Conservation (phyloP, 2,797 vertebrate genomes). For the Notamacropus eugenii region DNA sequence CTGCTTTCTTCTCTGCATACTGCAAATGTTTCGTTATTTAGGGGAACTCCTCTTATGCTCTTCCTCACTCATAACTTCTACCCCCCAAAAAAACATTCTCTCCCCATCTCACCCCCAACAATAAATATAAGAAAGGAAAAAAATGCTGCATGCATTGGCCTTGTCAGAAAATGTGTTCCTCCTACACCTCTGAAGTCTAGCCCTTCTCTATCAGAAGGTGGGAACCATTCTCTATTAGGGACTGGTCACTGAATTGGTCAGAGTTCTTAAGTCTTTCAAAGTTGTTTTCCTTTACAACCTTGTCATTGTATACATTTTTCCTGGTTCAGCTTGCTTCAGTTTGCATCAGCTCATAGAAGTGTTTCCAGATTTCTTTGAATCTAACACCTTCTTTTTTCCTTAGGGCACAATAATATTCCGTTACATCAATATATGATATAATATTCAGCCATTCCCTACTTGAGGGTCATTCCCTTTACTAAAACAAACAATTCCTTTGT, state of each 20-base stretch:
- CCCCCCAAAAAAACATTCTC: not conserved
- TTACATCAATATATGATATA: not conserved
- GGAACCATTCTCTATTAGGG: not conserved
- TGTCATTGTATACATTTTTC: not conserved
- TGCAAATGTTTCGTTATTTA: not conserved
- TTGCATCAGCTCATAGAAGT: not conserved
- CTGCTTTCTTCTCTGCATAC: not conserved
- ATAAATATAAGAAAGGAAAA: not conserved
- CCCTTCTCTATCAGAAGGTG: not conserved
- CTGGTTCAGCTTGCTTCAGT: not conserved
- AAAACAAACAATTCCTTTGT: not conserved
- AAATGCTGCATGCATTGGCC: not conserved
- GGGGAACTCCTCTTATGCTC: no score
- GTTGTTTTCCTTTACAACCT: not conserved
- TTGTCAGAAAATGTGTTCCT: not conserved
- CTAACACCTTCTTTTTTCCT: not conserved
- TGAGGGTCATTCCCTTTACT: not conserved
- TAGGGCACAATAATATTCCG: not conserved
- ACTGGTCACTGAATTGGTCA: not conserved
- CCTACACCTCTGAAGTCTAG: not conserved
- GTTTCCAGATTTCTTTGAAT: not conserved
- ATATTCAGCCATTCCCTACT: no score
- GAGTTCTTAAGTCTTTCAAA: not conserved
- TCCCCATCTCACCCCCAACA: no score
- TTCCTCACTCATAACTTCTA: not conserved